Percentiles rank a stretch among this genome's conserved stretches.
phyloP scores from a whole-genome alignment of 2,888 invertebrate genomes.

The Catocala sponsa region DNA sequence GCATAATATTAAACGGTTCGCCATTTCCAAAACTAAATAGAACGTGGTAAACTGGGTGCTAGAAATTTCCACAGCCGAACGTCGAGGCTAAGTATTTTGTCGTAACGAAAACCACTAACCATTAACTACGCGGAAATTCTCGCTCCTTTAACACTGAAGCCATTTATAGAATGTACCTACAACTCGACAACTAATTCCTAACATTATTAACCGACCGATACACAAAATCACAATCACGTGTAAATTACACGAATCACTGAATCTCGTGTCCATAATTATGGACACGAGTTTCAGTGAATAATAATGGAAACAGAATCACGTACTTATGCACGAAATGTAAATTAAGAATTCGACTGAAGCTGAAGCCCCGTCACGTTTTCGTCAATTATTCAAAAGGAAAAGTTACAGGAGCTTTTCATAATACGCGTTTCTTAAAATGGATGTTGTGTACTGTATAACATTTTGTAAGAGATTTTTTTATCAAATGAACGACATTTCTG shows the following conservation, averaged over 20 bases:
- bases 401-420: slow-evolving; percentile 36
- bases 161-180: slow-evolving; percentile 51
- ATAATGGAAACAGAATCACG: slow-evolving; percentile 55
- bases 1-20: slow-evolving; percentile 24
- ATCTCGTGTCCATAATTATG: too few species aligned
- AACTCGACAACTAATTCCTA: slow-evolving; percentile 50
- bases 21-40: slow-evolving; percentile 29
- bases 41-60: slow-evolving; percentile 18
- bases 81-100: slow-evolving; percentile 57
- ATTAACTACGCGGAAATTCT: slow-evolving; percentile 67
- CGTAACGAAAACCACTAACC: slow-evolving; percentile 68
- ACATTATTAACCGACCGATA: slow-evolving; percentile 53
- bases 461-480: background rate
- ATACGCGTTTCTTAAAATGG: slow-evolving; percentile 17
- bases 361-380: slow-evolving; percentile 43
- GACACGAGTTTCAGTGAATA: slow-evolving; percentile 51
- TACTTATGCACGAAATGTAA: slow-evolving; percentile 62
- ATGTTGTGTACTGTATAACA: background rate
- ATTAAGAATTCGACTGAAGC: slow-evolving; percentile 52
- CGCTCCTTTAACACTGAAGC: slow-evolving; percentile 52
- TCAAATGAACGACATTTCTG: too few species aligned
- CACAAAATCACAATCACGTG: slow-evolving; percentile 52
- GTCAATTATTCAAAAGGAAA: slow-evolving; percentile 54
- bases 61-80: slow-evolving; percentile 41
- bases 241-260: too few species aligned